A percentile compares a stretch with the other conserved stretches of the same genome.
These are phyloP conservation scores for Anguilla obscura DNA, from an alignment of 2,797 vertebrate genomes.

Conservation along the genomic window DNA sequence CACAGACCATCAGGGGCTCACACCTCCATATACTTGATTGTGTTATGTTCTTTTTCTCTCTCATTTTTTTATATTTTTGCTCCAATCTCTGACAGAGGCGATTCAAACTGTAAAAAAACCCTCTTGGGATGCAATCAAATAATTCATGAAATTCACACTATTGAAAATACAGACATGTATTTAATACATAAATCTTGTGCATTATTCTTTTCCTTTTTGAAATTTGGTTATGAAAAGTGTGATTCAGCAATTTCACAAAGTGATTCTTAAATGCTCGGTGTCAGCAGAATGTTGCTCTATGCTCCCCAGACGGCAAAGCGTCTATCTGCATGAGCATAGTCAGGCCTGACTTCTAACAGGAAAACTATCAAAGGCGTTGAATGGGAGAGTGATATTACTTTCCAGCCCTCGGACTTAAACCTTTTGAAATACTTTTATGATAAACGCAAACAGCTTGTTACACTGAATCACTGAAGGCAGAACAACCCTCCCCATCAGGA, in stretches of 20 bases:
- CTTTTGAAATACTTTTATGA: neutral
- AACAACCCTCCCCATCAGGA: no score
- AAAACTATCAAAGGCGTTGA: neutral
- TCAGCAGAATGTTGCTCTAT: neutral
- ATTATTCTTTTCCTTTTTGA: neutral
- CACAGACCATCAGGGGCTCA: constrained; percentile 39
- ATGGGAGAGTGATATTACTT: neutral
- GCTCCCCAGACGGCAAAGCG: neutral
- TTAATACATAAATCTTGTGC: neutral
- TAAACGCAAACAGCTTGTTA: neutral
- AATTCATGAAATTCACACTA: neutral
- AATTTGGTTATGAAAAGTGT: neutral
- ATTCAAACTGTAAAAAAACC: neutral
- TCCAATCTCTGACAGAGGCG: neutral
- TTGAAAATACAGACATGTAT: neutral
- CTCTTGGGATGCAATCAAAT: neutral
- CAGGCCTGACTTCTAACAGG: neutral
- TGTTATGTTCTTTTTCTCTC: constrained; percentile 12
- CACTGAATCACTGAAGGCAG: neutral
- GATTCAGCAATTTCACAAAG: constrained; percentile 18
- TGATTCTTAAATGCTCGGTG: neutral
- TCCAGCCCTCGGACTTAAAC: neutral
- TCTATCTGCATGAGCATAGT: neutral
- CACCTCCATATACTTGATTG: constrained; percentile 33
- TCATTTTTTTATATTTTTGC: neutral